These are phyloP conservation scores for Alces alces DNA, from an alignment of 2,113 vertebrate species.

Conservation along the genomic window DNA sequence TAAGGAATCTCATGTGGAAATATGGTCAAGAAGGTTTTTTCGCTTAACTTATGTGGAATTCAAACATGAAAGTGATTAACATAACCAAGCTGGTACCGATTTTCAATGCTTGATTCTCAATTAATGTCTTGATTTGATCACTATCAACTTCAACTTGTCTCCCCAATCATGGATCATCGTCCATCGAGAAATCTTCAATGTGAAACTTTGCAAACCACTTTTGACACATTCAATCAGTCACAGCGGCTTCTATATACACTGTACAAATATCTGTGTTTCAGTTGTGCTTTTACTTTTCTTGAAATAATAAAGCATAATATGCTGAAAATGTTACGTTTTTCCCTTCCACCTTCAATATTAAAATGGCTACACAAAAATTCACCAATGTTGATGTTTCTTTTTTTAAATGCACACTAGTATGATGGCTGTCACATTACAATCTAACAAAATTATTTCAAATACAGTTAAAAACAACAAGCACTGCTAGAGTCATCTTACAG, in stretches of 20 bases:
- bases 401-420: background rate
- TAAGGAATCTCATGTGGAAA: background rate
- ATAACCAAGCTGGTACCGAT: background rate
- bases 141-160: background rate
- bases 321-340: background rate
- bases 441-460: background rate
- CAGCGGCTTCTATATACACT: background rate
- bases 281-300: background rate
- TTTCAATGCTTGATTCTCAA: background rate
- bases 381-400: background rate
- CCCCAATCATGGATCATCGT: rapidly evolving
- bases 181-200: background rate
- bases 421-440: background rate
- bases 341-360: background rate
- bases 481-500: background rate
- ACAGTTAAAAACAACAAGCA: background rate
- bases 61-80: background rate
- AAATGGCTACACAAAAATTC: background rate
- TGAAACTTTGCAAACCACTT: background rate
- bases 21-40: background rate
- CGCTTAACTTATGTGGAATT: background rate
- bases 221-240: background rate
- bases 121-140: background rate
- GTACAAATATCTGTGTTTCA: background rate
- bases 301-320: background rate